Evolutionary conservation across 2,113 vertebrate genomes (phyloP), one percentile per base, ranked within the genome.

Genomic region (Tapirus terrestris): DNA sequence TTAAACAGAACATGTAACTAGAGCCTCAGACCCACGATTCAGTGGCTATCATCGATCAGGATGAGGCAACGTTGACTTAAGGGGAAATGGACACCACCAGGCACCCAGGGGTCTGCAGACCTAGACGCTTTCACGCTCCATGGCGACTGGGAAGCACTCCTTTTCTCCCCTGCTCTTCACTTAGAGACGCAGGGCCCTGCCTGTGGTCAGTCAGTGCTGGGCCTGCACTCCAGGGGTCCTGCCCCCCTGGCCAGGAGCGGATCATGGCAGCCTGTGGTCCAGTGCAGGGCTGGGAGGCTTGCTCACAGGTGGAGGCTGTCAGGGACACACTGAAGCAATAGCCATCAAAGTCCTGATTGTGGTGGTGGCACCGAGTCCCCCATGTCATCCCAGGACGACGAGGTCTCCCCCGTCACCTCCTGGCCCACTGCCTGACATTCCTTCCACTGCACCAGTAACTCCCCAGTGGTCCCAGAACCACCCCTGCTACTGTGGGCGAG

Each of bases 61-160:
- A 60, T 60, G 58, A 60, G 21, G 58, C 72, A 14, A 25, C 23
- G 5, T 4, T 7, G 45, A 77, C 17, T 29, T 63, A 63, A 60
- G 1, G 39, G 75, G 8, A 31, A 51, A 20, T 0, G 17, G 5
- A 39, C 53, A 4, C 4, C 16, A 3, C 8, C n/a, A 5, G 53
- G 14, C 23, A 4, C 51, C 25, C 14, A 1, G 79, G 53, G n/a
- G 2, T 27, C 79, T 27, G 13, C 13, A 39, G 21, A 25, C 79
- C n/a, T 5, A 4, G 21, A 27, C 4, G 29, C 17, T 25, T 17
- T 31, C 29, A 29, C 53, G 58, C 81, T 8, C 39, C 2, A 33
- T 11, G 2, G 60, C 2, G 27, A 43, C 68, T 2, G 29, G 51
- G 51, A 43, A 63, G 39, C 60, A 83, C 39, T 14, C 27, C 4